A percentile compares a stretch with the other conserved stretches of the same genome.
Evolutionary conservation across 2,113 vertebrate species (phyloP).

Genomic region (Petrocephalus microphthalmus): DNA sequence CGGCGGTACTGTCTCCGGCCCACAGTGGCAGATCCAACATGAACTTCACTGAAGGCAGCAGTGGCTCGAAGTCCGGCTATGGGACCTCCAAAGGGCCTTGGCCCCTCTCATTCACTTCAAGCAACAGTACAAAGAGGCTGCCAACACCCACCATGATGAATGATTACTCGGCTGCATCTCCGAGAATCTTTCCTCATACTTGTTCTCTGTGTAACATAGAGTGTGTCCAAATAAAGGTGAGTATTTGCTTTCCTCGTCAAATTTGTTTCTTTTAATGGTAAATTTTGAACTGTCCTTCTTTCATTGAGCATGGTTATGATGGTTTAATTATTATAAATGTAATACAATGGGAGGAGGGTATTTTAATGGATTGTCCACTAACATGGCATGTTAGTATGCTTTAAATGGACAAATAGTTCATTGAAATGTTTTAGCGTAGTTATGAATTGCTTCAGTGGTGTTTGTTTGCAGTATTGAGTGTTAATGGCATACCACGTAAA

Average conservation of each 20-base stretch:
- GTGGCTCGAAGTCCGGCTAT: conserved; percentile 53
- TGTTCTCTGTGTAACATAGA: conserved; percentile 94
- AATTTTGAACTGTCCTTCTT: not conserved
- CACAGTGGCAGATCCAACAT: conserved; percentile 26
- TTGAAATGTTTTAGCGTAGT: not conserved
- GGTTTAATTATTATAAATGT: conserved; percentile 1
- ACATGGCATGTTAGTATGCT: not conserved
- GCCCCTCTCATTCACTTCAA: conserved; percentile 57
- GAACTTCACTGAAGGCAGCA: conserved; percentile 18
- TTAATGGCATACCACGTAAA: not conserved
- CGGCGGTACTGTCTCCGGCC: conserved; percentile 14
- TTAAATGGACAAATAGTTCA: not conserved
- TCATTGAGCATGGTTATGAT: not conserved
- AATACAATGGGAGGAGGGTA: not conserved
- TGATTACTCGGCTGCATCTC: conserved; percentile 83
- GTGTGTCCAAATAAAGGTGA: conserved; percentile 89
- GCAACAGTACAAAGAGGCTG: conserved; percentile 55
- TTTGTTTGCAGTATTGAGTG: conserved; percentile 5
- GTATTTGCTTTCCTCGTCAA: conserved; percentile 52
- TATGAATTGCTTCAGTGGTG: not conserved
- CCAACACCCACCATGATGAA: conserved; percentile 84
- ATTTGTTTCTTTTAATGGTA: not conserved
- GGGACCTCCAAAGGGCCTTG: conserved; percentile 59
- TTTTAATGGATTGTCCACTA: not conserved
- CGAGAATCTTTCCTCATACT: conserved; percentile 87